Base-by-base conservation (phyloP, 2,113 vertebrate genomes). In the Phaethon lepturus region DNA sequence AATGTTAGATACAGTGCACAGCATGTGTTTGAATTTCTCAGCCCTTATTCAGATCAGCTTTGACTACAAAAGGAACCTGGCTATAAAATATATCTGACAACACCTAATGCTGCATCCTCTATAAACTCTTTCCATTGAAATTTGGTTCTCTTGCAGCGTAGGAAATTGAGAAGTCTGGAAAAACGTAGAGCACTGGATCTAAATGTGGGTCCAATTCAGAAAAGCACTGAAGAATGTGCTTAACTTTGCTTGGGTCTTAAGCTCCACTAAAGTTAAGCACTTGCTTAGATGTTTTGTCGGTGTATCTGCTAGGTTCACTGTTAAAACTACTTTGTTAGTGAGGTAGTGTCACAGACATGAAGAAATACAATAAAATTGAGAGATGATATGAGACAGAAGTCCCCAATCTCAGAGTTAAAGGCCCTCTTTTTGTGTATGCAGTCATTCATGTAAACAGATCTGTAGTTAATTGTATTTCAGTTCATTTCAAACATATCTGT, bases 401-500 rank as follows among this genome's bases (percentile, higher is more conserved):
- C 60, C 53, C 29, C 67, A 60, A 0, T 28, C 28, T 79, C 35
- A 52, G 60, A 84, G 84, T 24, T 60, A 71, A 94, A 91, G 56
- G 29, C 16, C 19, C 15, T 77, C 18, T 45, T 74, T 56, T 16
- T 31, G 20, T 44, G 13, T 68, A 15, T 7, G 2, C 38, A 94
- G 53, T 60, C 29, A 74, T 62, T 86, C 13, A n/a, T 42, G 29
- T 78, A 87, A 94, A 87, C 56, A 92, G 56, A 85, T 58, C 60
- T 81, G 83, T 76, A 89, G 69, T 92, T 93, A 92, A 93, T 31
- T 91, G 53, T 68, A 89, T 85, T 91, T 95, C 1, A 63, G 63
- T 96, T 86, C 9, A 75, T 96, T 96, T 96, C 58, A 91, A 95
- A 96, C 58, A 62, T 91, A 82, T 73, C 87, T 82, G 49, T 89